These are phyloP conservation scores for Hyperopisus bebe DNA, from an alignment of 2,113 vertebrate species.

Conservation along the genomic window DNA sequence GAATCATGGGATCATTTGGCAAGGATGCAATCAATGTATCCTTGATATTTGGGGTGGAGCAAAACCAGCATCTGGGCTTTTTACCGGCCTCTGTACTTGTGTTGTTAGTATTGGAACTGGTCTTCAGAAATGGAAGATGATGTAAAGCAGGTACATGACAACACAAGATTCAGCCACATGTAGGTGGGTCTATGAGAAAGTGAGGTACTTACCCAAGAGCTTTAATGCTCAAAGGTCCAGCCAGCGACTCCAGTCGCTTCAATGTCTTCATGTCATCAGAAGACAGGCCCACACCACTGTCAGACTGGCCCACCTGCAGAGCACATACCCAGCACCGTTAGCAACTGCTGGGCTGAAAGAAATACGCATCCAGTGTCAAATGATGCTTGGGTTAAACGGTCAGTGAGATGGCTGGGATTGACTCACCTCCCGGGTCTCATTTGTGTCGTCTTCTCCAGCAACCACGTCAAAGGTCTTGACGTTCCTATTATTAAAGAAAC, in stretches of 20 bases:
- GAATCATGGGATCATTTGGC: background rate
- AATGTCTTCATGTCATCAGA: constrained; percentile 74
- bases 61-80: background rate
- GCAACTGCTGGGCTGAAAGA: background rate
- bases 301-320: constrained; percentile 66
- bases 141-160: background rate
- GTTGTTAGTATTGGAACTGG: background rate
- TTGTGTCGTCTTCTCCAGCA: constrained; percentile 63
- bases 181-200: background rate
- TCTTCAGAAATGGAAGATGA: background rate
- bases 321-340: background rate
- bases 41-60: background rate
- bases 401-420: background rate
- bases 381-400: background rate
- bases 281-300: constrained; percentile 79
- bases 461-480: constrained; percentile 83
- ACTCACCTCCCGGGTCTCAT: constrained; percentile 66
- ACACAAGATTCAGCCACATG: background rate
- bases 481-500: constrained; percentile 46
- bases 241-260: constrained; percentile 70
- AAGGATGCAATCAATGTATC: background rate
- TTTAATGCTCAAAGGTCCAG: constrained; percentile 79
- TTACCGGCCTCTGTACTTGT: background rate
- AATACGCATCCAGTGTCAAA: background rate
- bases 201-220: constrained; percentile 74